phyloP scores from a whole-genome alignment of 2,113 vertebrate species.

The Chrysemys picta region DNA sequence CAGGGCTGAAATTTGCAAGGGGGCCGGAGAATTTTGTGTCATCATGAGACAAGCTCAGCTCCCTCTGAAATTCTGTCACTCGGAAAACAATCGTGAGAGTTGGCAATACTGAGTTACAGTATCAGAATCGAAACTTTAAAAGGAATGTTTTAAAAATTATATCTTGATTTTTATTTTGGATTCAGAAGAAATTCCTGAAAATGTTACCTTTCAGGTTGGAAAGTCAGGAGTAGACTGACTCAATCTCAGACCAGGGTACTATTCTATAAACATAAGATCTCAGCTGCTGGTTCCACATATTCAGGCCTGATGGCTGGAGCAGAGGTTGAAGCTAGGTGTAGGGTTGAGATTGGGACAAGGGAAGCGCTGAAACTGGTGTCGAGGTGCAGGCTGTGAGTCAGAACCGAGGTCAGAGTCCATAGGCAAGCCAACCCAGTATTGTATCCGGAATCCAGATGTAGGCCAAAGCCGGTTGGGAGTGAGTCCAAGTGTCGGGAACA shows the following conservation, averaged over 20 bases:
- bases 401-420: too few relatives aligned
- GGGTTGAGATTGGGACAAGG: too few relatives aligned
- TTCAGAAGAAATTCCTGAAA: background rate
- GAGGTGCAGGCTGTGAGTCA: too few relatives aligned
- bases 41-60: background rate
- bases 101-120: background rate
- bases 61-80: background rate
- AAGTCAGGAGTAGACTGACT: background rate
- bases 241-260: background rate
- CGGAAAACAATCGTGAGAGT: background rate
- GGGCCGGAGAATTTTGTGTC: background rate
- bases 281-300: too few relatives aligned
- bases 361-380: too few relatives aligned
- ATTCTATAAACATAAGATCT: background rate
- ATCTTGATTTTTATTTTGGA: background rate
- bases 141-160: background rate
- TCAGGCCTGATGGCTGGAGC: too few relatives aligned
- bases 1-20: background rate
- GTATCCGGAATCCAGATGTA: too few relatives aligned
- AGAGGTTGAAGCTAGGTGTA: too few relatives aligned
- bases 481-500: too few relatives aligned
- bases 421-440: too few relatives aligned
- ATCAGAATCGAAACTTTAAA: background rate
- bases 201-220: background rate
- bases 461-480: too few relatives aligned